Base-by-base conservation (phyloP, 2,888 invertebrate genomes). In the Margaritifera margaritifera region DNA sequence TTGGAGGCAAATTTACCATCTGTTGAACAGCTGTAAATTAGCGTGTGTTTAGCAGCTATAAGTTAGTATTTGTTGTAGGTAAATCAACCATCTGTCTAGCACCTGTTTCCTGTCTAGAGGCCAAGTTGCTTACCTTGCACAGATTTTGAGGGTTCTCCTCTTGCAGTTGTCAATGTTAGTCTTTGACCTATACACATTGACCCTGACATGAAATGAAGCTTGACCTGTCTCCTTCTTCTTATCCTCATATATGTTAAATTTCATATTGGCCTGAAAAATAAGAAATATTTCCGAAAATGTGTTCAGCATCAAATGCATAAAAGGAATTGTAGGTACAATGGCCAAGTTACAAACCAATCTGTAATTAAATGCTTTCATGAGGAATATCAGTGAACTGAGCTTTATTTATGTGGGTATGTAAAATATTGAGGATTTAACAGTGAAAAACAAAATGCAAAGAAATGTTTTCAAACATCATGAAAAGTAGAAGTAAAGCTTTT, bases 171-270 rank as follows among this genome's bases (percentile, higher is more conserved):
- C 76, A 4, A 60, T 60, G 25, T 78, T 52, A 11, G 61, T 61
- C 31, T 64, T 72, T 53, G 80, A 77, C 55, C 71, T 73, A 59
- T 69, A 75, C 2, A 70, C 65, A 6, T 42, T 61, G 6, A 82
- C 80, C 4, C 72, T 75, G 57, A 86, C 67, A 8, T 64, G 51
- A 68, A 87, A 85, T 42, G 42, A 42, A 15, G 80, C 74, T 19
- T 82, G 79, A 22, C 75, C 75, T 11, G 67, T 59, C 15, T 66
- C 65, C 4, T 62, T 65, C 8, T 80, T 66, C 25, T 80, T 71
- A 11, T 72, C 64, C 11, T 77, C 71, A 62, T 78, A 66, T 27
- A 84, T 77, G 70, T 87, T 86, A 74, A 84, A 88, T 42, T 77
- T 80, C 53, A 87, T 80, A 58, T 75, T 81, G 11, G 86, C 80